Conservation (phyloP, 2,797 vertebrate species). For the Phrynocephalus vlangalii region DNA sequence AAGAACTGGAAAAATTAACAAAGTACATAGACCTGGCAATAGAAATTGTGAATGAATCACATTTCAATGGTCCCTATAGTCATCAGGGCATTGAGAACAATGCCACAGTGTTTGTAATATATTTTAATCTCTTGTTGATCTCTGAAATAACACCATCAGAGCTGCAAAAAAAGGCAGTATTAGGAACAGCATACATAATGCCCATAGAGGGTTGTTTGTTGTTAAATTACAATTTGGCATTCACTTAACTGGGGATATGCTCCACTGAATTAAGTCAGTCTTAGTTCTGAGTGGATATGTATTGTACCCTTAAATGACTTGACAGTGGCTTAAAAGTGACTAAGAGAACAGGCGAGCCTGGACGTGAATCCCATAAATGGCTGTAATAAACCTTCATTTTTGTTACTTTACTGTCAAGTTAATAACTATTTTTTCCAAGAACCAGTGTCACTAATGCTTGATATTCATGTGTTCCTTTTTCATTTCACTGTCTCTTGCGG, state of each 20-base stretch:
- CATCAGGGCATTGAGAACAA: too few relatives aligned
- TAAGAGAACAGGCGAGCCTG: neutral
- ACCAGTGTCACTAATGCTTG: neutral
- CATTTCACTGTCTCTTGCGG: constrained; percentile 44
- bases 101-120: too few relatives aligned
- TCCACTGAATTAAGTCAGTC: neutral
- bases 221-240: neutral
- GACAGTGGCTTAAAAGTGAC: neutral
- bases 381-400: neutral
- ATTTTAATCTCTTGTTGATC: too few relatives aligned
- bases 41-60: too few relatives aligned
- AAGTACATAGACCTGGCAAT: too few relatives aligned
- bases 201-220: neutral
- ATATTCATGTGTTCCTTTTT: constrained; percentile 39
- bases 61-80: too few relatives aligned
- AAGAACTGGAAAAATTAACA: too few relatives aligned
- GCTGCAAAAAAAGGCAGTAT: too few relatives aligned
- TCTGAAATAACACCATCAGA: too few relatives aligned
- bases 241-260: neutral
- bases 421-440: neutral
- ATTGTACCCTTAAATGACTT: neutral
- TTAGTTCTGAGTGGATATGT: neutral
- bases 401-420: neutral
- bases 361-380: neutral
- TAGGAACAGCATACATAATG: too few relatives aligned